Evolutionary conservation across 1,140 invertebrate species (phyloP), one percentile per base, ranked within the genome.

Genomic region (Drosophila setifemur): DNA sequence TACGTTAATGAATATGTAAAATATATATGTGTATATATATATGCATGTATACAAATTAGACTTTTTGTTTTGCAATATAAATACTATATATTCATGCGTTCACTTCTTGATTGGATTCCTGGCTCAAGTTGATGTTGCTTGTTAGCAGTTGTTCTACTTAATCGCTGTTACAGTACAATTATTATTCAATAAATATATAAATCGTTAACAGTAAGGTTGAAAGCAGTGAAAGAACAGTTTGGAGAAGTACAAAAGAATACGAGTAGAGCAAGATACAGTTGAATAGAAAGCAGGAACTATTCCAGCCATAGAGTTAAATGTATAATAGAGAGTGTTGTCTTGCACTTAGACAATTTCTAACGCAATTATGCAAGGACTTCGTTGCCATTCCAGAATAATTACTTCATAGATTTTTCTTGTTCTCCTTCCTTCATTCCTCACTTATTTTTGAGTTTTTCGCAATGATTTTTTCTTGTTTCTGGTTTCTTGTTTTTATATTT

Each of bases 361-460:
- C 26, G 73, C 72, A 58, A 33, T 55, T 55, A 40, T 73, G 69
- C 79, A 85, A 86, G 58, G 55, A 68, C 63, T 86, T 83, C 79
- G 79, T 86, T 85, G 81, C 71, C 79, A 75, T 86, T 72, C 76
- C 74, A 74, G 55, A 74, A 74, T 73, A 85, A 72, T 74, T 74
- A 47, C 47, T 68, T 47, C 26, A 35, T 28, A 58, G 52, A 57
- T 61, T 61, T 58, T 33, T 39, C 42, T 47, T 40, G 54, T 26
- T 43, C 53, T 67, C 8, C 7, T 18, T 64, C 33, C 42, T 37
- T 37, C 4, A 7, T 14, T 5, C 45, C 19, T 47, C 43, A 35
- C 42, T 57, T 28, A 52, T 35, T 60, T 55, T 68, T 16, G 14
- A 37, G 21, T 16, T 53, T 23, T 64, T 60, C 48, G 42, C 47